Base-by-base conservation (phyloP, 2,113 vertebrate genomes). In the Cairina moschata region DNA sequence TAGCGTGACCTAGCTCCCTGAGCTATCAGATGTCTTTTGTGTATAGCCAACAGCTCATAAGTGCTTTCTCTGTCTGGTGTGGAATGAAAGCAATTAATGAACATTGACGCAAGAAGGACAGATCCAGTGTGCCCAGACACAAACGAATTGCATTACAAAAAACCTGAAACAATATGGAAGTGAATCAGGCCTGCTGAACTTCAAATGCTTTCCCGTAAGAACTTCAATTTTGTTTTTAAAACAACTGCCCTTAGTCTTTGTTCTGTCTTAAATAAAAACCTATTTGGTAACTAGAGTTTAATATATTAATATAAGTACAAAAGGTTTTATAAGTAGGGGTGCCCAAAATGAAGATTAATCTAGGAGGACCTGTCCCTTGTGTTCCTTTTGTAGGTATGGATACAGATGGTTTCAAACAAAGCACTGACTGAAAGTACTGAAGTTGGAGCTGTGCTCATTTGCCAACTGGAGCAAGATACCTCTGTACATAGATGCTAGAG, bases 1-100 rank as follows among this genome's bases (percentile, higher is more conserved):
- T 56, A 92, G 31, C 67, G 44, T 90, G 90, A 93, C 81, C 94
- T 86, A 95, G 73, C 80, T 95, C 89, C 58, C 66, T 84, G 77
- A 89, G 54, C 77, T 87, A 92, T 96, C 60, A 1, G 48, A 86
- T 95, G 62, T 89, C 89, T 89, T 72, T 56, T 86, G 66, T 91
- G 62, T 73, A 83, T 71, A 86, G 89, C 58, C 86, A 92, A 11
- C 59, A 75, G n/a, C 50, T 90, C 63, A 28, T 59, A 95, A 88
- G 6, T 59, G n/a, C 73, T 94, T 93, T 94, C 73, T 84, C 36
- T 20, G 86, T 86, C 72, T 75, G 50, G 26, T 92, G 38, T 75
- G 80, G 83, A 92, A 97, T 92, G 77, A 92, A 92, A 91, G 62
- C 86, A 95, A 89, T 89, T 97, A 95, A 85, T 60, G 83, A 93